These are phyloP conservation scores for Phrynocephalus forsythii DNA, from an alignment of 2,797 vertebrate species.

Conservation along the genomic window DNA sequence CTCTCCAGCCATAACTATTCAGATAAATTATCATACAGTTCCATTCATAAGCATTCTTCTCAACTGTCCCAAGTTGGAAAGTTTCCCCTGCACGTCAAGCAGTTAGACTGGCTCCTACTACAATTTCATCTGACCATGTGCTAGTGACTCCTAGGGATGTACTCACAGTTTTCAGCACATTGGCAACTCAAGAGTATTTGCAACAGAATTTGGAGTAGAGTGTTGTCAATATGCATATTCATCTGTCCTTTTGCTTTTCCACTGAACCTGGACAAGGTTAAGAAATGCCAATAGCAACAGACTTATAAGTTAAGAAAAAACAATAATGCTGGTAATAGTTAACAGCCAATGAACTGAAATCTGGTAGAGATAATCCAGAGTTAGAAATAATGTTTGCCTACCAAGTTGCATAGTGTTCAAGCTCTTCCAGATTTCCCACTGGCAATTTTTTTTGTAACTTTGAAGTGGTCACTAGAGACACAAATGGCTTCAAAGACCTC, in stretches of 20 bases:
- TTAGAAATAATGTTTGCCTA: background rate
- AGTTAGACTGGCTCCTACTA: background rate
- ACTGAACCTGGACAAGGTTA: background rate
- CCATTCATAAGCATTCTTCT: too few relatives aligned
- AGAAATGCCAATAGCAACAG: background rate
- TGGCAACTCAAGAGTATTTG: background rate
- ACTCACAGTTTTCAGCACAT: background rate
- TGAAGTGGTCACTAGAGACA: background rate
- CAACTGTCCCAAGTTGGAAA: too few relatives aligned
- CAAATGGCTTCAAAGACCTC: background rate
- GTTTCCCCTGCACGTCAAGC: too few relatives aligned
- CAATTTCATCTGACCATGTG: background rate
- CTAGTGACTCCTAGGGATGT: background rate
- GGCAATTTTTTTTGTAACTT: too few relatives aligned
- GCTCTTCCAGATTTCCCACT: background rate
- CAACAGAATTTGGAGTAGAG: background rate
- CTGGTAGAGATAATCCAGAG: background rate
- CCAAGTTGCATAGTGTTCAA: background rate
- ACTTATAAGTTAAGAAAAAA: background rate
- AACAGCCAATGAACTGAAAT: background rate
- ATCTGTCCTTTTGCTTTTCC: background rate
- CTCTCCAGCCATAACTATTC: too few relatives aligned
- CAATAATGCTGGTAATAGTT: background rate
- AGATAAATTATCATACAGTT: too few relatives aligned
- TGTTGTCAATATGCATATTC: background rate